Evolutionary conservation across 2,888 invertebrate genomes (phyloP), one percentile per base, ranked within the genome.

Genomic region (Nymphalis urticae): DNA sequence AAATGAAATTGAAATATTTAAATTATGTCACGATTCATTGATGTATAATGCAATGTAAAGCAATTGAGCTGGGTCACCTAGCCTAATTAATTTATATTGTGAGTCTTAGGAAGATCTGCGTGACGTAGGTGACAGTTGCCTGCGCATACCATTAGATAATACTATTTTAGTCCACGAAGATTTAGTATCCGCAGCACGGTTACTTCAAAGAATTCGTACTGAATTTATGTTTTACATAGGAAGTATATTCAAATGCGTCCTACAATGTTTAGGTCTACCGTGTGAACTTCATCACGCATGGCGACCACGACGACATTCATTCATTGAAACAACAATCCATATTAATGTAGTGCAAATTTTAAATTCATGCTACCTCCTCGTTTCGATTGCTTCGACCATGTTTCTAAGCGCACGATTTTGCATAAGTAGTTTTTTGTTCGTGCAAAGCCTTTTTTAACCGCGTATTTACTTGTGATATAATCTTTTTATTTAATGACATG

Each of bases 331-430:
- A 82, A 86, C 91, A 84, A 91, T 92, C 90, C 91, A 92, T 92
- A 92, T 91, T 92, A 91, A 92, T 92, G 92, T 88, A 90, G 88
- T 89, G 90, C 92, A 91, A 90, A 92, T 91, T 92, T 92, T 85
- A 85, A 90, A 92, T 92, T 92, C 92, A 92, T 84, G 86, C 83
- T 85, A 87, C 80, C 87, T 86, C 88, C 82, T 87, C 88, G 82
- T 86, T 89, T 88, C 87, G 87, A 90, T 90, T 85, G 86, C 86
- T 80, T 85, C 80, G 84, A 77, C 82, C 84, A 82, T 90, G 89
- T 90, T 86, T 77, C 87, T 90, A 87, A 88, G 88, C 89, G 84
- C 90, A 90, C 89, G 89, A 87, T 88, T 90, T 85, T 88, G 90
- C 87, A 89, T 89, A 89, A 90, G 85, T 86, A 84, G 86, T 87